Conservation (phyloP, 2,888 invertebrate genomes). For the Drosophila pseudotalamancana region DNA sequence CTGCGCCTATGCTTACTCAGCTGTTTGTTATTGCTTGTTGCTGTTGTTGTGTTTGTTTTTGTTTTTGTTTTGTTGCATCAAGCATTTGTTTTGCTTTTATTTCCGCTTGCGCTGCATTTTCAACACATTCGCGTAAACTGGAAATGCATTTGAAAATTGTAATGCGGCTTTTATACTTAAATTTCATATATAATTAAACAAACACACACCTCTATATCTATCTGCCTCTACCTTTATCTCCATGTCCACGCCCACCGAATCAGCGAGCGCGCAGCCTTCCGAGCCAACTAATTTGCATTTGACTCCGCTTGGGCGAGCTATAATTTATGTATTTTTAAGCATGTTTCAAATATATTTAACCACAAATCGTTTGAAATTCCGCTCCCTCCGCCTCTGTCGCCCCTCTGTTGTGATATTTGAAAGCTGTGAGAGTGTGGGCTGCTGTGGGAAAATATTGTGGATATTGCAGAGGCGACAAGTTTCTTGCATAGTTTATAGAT, state of each 20-base stretch:
- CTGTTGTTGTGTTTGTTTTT: constrained; percentile 19
- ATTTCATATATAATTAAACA: constrained; percentile 29
- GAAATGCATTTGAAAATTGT: constrained; percentile 39
- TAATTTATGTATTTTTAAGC: constrained; percentile 74
- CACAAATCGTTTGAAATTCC: constrained; percentile 8
- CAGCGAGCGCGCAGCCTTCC: constrained; percentile 27
- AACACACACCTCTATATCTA: not conserved
- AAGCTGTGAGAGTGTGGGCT: constrained; percentile 29
- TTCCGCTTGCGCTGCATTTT: constrained; percentile 74
- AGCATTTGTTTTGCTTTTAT: constrained; percentile 64
- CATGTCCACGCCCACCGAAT: constrained; percentile 45
- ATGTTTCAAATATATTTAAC: constrained; percentile 52
- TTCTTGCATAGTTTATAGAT: constrained; percentile 37
- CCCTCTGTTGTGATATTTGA: constrained; percentile 50
- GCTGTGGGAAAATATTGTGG: constrained; percentile 64
- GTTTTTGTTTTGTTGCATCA: constrained; percentile 9
- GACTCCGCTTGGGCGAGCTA: constrained; percentile 45
- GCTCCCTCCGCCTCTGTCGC: not conserved
- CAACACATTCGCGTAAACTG: constrained; percentile 40
- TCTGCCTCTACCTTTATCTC: not conserved
- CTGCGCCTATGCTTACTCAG: constrained; percentile 53
- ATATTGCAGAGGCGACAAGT: constrained; percentile 29
- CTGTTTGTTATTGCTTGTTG: constrained; percentile 47
- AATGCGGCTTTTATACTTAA: constrained; percentile 25
- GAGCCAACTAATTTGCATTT: constrained; percentile 65